Conservation (phyloP, 2,113 vertebrate species). For the Cricetomys ansorgei region DNA sequence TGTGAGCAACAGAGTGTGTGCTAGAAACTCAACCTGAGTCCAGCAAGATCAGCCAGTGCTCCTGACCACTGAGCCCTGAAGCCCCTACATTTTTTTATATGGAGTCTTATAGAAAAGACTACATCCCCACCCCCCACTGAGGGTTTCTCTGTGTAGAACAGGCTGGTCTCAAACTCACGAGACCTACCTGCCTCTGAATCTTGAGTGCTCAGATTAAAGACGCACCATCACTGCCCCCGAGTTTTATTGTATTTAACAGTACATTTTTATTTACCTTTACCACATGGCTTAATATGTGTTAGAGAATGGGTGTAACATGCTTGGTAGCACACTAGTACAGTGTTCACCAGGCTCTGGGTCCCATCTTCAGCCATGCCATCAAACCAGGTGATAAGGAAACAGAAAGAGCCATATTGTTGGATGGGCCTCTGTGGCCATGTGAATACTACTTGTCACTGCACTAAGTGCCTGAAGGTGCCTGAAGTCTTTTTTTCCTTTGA, state of each 20-base stretch:
- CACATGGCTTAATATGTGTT: no score
- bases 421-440: background rate
- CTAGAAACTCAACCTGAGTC: background rate
- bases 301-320: no score
- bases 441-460: background rate
- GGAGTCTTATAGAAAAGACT: no score
- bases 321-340: background rate
- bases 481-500: background rate
- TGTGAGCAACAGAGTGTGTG: background rate
- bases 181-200: background rate
- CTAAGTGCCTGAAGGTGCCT: background rate
- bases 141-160: background rate
- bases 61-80: background rate
- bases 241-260: no score
- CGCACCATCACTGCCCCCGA: background rate
- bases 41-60: background rate
- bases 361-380: background rate
- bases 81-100: background rate
- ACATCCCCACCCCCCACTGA: no score
- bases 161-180: background rate
- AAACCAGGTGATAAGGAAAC: no score
- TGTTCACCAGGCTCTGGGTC: background rate
- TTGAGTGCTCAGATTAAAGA: background rate
- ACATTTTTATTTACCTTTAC: background rate
- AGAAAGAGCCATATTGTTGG: no score